A percentile compares a stretch with the other conserved stretches of the same genome.
These are phyloP conservation scores for Drosophila ambigua DNA, from an alignment of 1,140 invertebrate genomes.

Conservation along the genomic window DNA sequence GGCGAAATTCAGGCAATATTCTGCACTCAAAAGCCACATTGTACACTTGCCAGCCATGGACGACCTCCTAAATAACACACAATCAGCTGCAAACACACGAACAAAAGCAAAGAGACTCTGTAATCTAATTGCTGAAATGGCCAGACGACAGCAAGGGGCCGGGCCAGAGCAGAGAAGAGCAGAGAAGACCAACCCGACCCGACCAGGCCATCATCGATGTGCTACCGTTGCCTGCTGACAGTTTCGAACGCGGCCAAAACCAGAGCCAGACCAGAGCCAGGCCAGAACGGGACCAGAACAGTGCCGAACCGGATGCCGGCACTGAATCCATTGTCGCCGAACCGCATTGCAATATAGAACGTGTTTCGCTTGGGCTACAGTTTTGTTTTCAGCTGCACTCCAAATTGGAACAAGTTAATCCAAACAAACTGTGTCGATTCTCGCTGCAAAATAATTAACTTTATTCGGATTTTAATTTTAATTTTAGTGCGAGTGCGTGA, in stretches of 20 bases:
- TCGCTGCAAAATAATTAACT: slow-evolving; percentile 26
- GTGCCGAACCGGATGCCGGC: slow-evolving; percentile 35
- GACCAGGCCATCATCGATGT: slow-evolving; percentile 15
- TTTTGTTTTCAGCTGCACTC: slow-evolving; percentile 24
- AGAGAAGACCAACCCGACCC: slow-evolving; percentile 6
- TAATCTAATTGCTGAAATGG: slow-evolving; percentile 67
- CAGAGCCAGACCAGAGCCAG: not conserved
- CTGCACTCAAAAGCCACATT: not conserved
- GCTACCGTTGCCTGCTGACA: not conserved
- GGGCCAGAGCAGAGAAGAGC: slow-evolving; percentile 6
- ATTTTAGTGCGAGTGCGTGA: slow-evolving; percentile 22
- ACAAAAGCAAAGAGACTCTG: slow-evolving; percentile 30
- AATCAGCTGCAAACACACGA: slow-evolving; percentile 42
- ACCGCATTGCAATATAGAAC: slow-evolving; percentile 46
- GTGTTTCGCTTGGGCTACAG: slow-evolving; percentile 12
- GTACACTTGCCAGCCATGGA: slow-evolving; percentile 22
- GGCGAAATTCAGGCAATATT: not conserved
- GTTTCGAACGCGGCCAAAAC: not conserved
- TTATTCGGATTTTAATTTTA: slow-evolving; percentile 44
- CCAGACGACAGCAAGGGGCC: slow-evolving; percentile 39
- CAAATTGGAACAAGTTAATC: slow-evolving; percentile 29
- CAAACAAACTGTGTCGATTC: slow-evolving; percentile 42
- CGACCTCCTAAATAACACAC: slow-evolving; percentile 36
- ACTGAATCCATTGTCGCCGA: slow-evolving; percentile 38
- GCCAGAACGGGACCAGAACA: not conserved